Conservation (phyloP, 2,113 vertebrate genomes). For the Pseudonaja textilis region DNA sequence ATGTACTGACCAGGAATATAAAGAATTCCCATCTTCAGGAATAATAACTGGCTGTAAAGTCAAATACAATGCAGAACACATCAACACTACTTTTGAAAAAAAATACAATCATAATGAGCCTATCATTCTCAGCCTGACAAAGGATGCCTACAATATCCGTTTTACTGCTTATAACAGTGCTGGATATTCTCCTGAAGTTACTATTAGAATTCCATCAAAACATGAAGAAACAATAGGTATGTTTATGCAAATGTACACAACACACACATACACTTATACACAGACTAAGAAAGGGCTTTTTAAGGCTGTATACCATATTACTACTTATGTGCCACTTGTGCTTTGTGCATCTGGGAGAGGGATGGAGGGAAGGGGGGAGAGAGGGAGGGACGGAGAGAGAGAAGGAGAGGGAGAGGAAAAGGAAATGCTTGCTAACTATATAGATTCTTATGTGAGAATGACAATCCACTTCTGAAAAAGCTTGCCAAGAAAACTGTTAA, state of each 20-base stretch:
- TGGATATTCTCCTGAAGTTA: conserved; percentile 63
- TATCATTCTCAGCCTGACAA: conserved; percentile 49
- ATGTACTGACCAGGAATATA: conserved; percentile 34
- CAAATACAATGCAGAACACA: conserved; percentile 61
- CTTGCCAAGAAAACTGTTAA: background rate
- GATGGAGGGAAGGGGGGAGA: no score
- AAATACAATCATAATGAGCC: conserved; percentile 22
- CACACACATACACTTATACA: background rate
- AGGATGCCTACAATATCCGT: conserved; percentile 55
- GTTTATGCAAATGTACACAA: background rate
- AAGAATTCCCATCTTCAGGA: conserved; percentile 46
- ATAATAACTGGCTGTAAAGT: conserved; percentile 67
- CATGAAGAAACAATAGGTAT: conserved; percentile 55
- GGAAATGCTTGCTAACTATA: background rate
- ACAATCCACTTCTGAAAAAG: background rate
- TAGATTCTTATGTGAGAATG: background rate
- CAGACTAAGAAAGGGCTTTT: background rate
- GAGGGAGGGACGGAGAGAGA: no score
- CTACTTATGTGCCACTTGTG: background rate
- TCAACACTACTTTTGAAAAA: conserved; percentile 9
- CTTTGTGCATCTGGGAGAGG: background rate
- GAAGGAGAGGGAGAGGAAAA: no score
- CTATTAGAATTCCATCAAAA: conserved; percentile 68
- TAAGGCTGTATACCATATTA: background rate
- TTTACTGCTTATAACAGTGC: conserved; percentile 64